Base-by-base conservation (phyloP, 2,113 vertebrate species). In the Corvus cornix region DNA sequence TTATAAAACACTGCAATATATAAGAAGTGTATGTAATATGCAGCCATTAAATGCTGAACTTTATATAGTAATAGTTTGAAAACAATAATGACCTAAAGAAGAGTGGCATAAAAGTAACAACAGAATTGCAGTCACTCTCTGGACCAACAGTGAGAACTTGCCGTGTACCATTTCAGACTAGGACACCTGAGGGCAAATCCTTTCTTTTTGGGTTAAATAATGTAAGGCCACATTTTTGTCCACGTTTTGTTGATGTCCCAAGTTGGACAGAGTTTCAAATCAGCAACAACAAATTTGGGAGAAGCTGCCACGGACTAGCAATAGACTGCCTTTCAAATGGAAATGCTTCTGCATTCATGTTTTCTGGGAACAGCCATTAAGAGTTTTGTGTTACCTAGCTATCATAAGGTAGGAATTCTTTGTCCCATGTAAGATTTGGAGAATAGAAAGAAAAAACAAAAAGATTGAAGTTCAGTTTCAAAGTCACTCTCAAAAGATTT, bases 141-240 rank as follows among this genome's bases (percentile, higher is more conserved):
- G 24, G 46, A 21, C 43, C 21, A 41, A 56, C 33, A 35, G 12
- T 37, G 59, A 55, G 67, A 85, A 58, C 16, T 26, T 30, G 1
- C 1, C 0, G 0, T 3, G 4, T 48, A 28, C 18, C 1, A 0
- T 5, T 31, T 73, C 28, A 7, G 6, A 67, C 21, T 23, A 23
- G 21, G 18, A 11, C 41, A 55, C 22, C 7, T 70, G 3, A 20
- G 8, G 23, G 18, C 1, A 22, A 9, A 15, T 41, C 3, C 15
- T 24, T 27, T 31, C 33, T 83, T 90, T 87, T 62, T 5, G 59
- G 11, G 55, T 87, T 89, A 55, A 79, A 56, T 49, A 46, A 58
- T n/a, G 15, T 35, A 93, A 94, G 59, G 72, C 84, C 75, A 77
- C 63, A 11, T 46, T 89, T 93, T 76, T 87, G 69, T 63, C 55